These are phyloP conservation scores for Piscicola geometra DNA, from an alignment of 2,888 invertebrate genomes.

Conservation along the genomic window DNA sequence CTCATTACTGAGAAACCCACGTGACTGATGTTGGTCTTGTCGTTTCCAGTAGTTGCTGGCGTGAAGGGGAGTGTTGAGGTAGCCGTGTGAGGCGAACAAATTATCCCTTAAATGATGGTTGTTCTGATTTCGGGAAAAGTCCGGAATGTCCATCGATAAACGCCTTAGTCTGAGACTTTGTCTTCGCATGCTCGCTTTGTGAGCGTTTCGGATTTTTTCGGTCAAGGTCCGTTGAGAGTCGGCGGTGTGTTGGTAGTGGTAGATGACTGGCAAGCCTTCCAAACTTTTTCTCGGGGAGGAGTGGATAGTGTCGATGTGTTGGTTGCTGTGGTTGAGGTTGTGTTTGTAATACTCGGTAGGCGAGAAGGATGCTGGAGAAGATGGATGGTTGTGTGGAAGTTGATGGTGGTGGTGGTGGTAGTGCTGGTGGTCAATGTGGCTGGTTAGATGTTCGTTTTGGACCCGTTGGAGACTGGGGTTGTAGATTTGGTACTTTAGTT, in stretches of 20 bases:
- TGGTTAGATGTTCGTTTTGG: background rate
- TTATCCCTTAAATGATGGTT: background rate
- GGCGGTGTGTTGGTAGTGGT: slow-evolving; percentile 25
- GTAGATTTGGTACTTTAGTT: background rate
- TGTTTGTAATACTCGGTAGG: background rate
- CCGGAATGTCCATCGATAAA: slow-evolving; percentile 11
- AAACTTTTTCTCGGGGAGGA: background rate
- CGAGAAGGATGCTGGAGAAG: background rate
- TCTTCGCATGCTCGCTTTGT: slow-evolving; percentile 29
- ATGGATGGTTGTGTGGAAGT: background rate
- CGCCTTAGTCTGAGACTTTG: slow-evolving; percentile 22
- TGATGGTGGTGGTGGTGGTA: background rate
- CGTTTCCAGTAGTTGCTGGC: background rate
- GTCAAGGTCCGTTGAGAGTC: slow-evolving; percentile 10
- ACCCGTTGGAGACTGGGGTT: background rate
- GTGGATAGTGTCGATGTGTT: background rate
- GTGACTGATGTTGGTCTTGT: background rate
- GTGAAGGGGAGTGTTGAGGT: background rate
- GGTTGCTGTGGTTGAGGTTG: background rate
- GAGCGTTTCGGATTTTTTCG: slow-evolving; percentile 24
- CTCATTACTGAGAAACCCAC: background rate
- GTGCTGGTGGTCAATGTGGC: background rate
- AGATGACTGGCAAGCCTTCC: slow-evolving; percentile 31
- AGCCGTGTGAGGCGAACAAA: background rate
- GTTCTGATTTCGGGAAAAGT: background rate